Evolutionary conservation across 2,888 invertebrate genomes (phyloP).

Genomic region (Apantesis nais): DNA sequence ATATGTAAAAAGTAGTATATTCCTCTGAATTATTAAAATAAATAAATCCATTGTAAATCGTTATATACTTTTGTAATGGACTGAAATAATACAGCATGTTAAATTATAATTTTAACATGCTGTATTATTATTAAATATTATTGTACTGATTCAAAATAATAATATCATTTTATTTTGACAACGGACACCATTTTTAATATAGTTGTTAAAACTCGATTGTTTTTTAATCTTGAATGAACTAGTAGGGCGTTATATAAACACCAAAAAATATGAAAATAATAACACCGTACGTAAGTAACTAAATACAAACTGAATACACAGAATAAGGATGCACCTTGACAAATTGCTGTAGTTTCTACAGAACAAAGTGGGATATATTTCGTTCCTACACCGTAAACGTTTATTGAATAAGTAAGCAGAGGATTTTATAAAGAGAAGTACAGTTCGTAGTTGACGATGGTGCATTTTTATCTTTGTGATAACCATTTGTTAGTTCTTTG

Average conservation of each 20-base stretch:
- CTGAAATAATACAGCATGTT: no score
- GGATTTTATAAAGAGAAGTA: slow-evolving; percentile 65
- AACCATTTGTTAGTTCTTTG: slow-evolving; percentile 50
- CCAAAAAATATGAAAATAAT: background rate
- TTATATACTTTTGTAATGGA: no score
- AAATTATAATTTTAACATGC: no score
- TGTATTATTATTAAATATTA: no score
- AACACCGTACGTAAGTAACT: slow-evolving; percentile 16
- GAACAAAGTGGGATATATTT: slow-evolving; percentile 80
- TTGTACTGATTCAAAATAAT: no score
- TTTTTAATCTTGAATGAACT: background rate
- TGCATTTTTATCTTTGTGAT: slow-evolving; percentile 51
- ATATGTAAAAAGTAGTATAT: no score
- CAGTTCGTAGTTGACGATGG: slow-evolving; percentile 43
- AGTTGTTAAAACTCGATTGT: background rate
- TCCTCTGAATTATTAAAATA: no score
- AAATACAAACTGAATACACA: slow-evolving; percentile 59
- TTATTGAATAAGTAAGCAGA: slow-evolving; percentile 79
- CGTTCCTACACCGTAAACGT: slow-evolving; percentile 78
- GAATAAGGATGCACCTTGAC: slow-evolving; percentile 76
- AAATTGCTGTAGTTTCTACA: slow-evolving; percentile 77
- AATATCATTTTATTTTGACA: no score
- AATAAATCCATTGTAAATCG: no score
- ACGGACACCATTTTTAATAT: no score
- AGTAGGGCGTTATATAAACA: background rate